phyloP scores from a whole-genome alignment of 2,888 invertebrate genomes.

The Sussaba pulchella region DNA sequence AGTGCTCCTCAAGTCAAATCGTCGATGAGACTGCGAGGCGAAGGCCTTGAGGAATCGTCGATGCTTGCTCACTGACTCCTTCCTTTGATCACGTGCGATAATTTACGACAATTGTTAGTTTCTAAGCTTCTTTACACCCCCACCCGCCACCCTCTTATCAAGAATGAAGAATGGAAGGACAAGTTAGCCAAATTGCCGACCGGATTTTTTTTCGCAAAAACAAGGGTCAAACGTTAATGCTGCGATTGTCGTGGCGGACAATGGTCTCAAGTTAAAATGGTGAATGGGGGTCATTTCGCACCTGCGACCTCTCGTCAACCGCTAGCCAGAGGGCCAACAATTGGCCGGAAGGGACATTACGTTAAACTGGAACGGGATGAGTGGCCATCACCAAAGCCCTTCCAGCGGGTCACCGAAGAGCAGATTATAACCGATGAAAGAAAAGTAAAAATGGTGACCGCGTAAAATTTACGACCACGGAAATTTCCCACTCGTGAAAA shows the following conservation, averaged over 20 bases:
- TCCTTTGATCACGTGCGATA: conserved; percentile 33
- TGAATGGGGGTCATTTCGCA: conserved; percentile 2
- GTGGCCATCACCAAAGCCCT: conserved; percentile 41
- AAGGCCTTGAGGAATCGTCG: conserved; percentile 27
- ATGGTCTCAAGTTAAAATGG: conserved; percentile 34
- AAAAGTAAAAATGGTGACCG: conserved; percentile 20
- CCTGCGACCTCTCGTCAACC: conserved; percentile 36
- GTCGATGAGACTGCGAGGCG: conserved; percentile 29
- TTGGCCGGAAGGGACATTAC: conserved; percentile 61
- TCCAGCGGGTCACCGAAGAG: conserved; percentile 2
- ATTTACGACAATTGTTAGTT: conserved; percentile 29
- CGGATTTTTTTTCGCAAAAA: not conserved
- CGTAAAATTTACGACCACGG: conserved; percentile 11
- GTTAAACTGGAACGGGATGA: conserved; percentile 55
- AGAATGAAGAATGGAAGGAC: too few relatives aligned
- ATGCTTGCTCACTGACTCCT: conserved; percentile 16
- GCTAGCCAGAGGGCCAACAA: conserved; percentile 49
- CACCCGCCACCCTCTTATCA: too few relatives aligned
- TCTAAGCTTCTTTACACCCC: not conserved
- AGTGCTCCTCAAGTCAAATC: conserved; percentile 45
- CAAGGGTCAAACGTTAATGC: not conserved
- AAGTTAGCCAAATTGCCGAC: too few relatives aligned
- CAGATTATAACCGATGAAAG: conserved; percentile 30
- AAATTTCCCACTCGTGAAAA: conserved; percentile 13
- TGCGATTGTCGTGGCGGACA: conserved; percentile 34